Evolutionary conservation across 2,888 invertebrate species (phyloP), one percentile per base, ranked within the genome.

Genomic region (Erebia palarica): DNA sequence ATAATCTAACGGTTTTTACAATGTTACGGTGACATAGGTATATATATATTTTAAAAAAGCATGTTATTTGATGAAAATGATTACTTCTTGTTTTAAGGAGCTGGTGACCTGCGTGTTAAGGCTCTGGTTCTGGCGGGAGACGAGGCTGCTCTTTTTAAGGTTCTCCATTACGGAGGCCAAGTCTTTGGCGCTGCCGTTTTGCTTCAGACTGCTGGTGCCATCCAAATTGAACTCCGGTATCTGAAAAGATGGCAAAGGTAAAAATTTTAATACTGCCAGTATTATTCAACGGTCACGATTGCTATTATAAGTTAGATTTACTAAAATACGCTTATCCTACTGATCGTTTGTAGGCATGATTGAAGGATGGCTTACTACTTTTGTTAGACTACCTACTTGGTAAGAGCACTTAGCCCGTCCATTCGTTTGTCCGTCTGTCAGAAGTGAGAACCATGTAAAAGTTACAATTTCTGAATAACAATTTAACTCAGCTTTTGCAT

Each of bases 91-190:
- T 75, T 91, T 82, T 42, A 93, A 89, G 69, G 89, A 94, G 78
- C 93, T 91, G 76, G 94, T 94, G 82, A 94, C 94, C 83, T 94
- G 94, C 11, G 92, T 90, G 78, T 92, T 92, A 14, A 91, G 84
- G 60, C 86, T 84, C 79, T 93, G 93, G 77, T 90, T 93, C 82
- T 92, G 93, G 67, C 90, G 88, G 73, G 88, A 87, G 75, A 87
- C 84, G 72, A 88, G 86, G 83, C 94, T 95, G 86, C 95, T 95
- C 86, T 96, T 96, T 84, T 96, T 96, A 80, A 96, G 94, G 88
- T 95, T 96, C 89, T 96, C 96, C 94, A 96, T 95, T 83, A 96
- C 94, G 83, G 95, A 94, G 78, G 95, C 94, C 92, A 95, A 91
- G 79, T 96, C 95, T 78, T 94, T 92, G 86, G 90, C 84, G 78